Evolutionary conservation across 2,113 vertebrate species (phyloP), one percentile per base, ranked within the genome.

Genomic region (Plotosus lineatus): DNA sequence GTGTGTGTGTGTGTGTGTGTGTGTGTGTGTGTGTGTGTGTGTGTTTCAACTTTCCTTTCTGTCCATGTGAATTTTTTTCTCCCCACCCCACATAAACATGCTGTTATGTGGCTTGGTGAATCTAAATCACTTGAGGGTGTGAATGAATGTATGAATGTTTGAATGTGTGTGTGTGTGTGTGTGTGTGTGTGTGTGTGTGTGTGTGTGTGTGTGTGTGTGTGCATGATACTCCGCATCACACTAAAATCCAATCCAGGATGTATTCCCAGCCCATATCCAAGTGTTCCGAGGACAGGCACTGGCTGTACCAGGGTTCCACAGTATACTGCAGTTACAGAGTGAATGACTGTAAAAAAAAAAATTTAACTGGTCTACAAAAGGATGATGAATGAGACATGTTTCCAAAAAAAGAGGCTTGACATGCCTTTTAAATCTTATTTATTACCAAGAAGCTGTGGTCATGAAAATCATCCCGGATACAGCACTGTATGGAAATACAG

Each of bases 281-380:
- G 19, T n/a, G 58, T 19, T 36, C 31, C 0, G 17, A 63, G 60
- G 7, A 36, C 3, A 63, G 6, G 17, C 60, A 9, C 15, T 63
- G 38, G 21, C 33, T 38, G 19, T 5, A 5, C 36, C 10, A 21
- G 21, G 9, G 4, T 11, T 65, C 17, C 19, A 15, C 19, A 23
- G 38, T n/a, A n/a, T 42, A n/a, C 40, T 40, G 28, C 58, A 33
- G 28, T 61, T 33, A 33, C 4, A 33, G 8, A 40, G 8, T 11
- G 36, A 65, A 38, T 42, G 63, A 42, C 63, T 42, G 63, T 66
- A 66, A 66, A 66, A 23, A 66, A 66, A 66, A 66, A 23, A 66
- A 1, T 10, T 31, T 26, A n/a, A 40, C 23, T 21, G 12, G 36
- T 66, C 9, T 23, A n/a, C 19, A n/a, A 17, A 66, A 40, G 40